A percentile compares a stretch with the other conserved stretches of the same genome.
Conservation (phyloP, 2,888 invertebrate species). For the Philereme transversata region DNA sequence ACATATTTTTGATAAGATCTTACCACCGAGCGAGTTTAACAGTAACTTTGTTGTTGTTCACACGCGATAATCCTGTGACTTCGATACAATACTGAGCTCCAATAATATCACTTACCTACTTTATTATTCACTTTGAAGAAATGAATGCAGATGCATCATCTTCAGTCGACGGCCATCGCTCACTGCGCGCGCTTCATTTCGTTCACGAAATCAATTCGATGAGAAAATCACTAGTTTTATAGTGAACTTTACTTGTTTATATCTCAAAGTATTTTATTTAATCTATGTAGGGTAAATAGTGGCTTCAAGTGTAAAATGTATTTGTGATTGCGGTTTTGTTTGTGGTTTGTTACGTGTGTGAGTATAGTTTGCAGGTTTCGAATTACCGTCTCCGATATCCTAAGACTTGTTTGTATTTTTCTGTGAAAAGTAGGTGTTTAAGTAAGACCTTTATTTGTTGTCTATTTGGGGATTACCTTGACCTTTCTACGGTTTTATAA, state of each 20-base stretch:
- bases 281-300: neutral
- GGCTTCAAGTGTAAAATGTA: slow-evolving; percentile 11
- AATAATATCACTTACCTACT: slow-evolving; percentile 45
- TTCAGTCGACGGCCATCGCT: slow-evolving; percentile 64
- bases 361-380: slow-evolving; percentile 12
- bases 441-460: neutral
- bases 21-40: slow-evolving; percentile 4
- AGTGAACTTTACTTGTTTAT: neutral
- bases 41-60: slow-evolving; percentile 55
- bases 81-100: slow-evolving; percentile 42
- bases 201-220: slow-evolving; percentile 10
- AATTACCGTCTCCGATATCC: slow-evolving; percentile 17
- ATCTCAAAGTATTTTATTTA: neutral
- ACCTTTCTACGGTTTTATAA: slow-evolving; percentile 1
- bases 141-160: slow-evolving; percentile 64
- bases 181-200: slow-evolving; percentile 55
- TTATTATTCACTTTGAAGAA: slow-evolving; percentile 39
- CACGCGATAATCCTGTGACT: slow-evolving; percentile 60
- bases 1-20: slow-evolving; percentile 10
- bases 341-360: slow-evolving; percentile 20
- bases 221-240: too few relatives aligned
- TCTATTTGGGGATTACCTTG: slow-evolving; percentile 5
- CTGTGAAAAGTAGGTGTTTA: neutral
- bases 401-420: slow-evolving; percentile 13
- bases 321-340: slow-evolving; percentile 19